phyloP scores from a whole-genome alignment of 2,113 vertebrate species.

The Orthonyx spaldingii region DNA sequence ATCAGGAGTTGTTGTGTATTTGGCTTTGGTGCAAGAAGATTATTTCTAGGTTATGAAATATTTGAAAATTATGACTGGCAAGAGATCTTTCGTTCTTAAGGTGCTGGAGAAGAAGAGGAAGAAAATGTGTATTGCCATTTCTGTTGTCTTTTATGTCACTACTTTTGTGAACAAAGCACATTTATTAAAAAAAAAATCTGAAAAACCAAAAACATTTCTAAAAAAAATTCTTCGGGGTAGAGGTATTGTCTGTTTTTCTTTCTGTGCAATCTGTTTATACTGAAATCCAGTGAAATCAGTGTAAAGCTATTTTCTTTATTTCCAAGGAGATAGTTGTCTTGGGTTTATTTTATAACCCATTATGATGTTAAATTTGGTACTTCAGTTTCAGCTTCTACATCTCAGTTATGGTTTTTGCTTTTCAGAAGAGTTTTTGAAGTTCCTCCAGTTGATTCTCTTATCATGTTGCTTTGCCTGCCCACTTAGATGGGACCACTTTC shows the following conservation, averaged over 20 bases:
- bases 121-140: slow-evolving; percentile 67
- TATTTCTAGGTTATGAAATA: slow-evolving; percentile 31
- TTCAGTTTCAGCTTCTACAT: neutral
- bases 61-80: slow-evolving; percentile 35
- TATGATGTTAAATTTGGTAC: neutral
- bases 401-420: neutral
- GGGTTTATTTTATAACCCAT: neutral
- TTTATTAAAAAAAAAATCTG: slow-evolving; percentile 74
- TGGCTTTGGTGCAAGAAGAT: slow-evolving; percentile 46
- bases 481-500: neutral
- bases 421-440: neutral
- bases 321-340: neutral
- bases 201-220: neutral
- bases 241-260: neutral
- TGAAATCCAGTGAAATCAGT: neutral
- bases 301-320: neutral
- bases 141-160: slow-evolving; percentile 75
- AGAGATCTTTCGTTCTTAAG: neutral
- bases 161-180: slow-evolving; percentile 77
- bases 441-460: neutral
- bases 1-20: slow-evolving; percentile 27
- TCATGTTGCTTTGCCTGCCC: neutral
- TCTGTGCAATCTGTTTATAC: neutral
- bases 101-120: slow-evolving; percentile 51
- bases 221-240: neutral